These are phyloP conservation scores for Trissolcus brochymenae DNA, from an alignment of 2,888 invertebrate species.

Conservation along the genomic window DNA sequence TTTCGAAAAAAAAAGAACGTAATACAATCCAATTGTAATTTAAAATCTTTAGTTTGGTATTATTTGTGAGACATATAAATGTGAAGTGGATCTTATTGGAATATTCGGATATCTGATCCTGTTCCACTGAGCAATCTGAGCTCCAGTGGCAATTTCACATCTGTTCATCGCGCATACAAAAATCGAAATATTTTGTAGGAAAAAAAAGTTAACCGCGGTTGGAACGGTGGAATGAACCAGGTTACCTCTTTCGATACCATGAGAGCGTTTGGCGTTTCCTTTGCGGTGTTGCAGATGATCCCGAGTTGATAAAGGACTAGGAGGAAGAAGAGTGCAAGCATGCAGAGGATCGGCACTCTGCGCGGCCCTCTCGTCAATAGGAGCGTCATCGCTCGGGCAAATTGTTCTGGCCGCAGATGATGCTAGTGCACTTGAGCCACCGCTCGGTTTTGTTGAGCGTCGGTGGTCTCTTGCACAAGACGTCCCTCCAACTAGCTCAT, in stretches of 20 bases:
- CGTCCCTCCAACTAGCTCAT: constrained; percentile 66
- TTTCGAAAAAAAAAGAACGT: too few relatives aligned
- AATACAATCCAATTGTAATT: too few relatives aligned
- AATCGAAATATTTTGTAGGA: not conserved
- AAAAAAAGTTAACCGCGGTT: not conserved
- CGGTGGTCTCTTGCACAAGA: constrained; percentile 56
- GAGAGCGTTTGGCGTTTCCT: constrained; percentile 68
- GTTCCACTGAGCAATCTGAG: too few relatives aligned
- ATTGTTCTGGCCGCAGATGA: constrained; percentile 30
- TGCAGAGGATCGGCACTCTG: constrained; percentile 74
- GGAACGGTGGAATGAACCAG: constrained; percentile 11
- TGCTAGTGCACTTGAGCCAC: constrained; percentile 50
- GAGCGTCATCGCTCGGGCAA: constrained; percentile 70
- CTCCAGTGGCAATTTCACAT: too few relatives aligned
- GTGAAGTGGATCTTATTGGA: too few relatives aligned
- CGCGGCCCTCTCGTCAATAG: constrained; percentile 74
- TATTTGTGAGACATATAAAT: too few relatives aligned
- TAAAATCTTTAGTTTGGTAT: too few relatives aligned
- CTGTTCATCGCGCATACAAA: not conserved
- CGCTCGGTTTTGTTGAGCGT: constrained; percentile 59
- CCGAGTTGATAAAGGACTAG: constrained; percentile 76
- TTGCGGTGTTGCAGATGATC: constrained; percentile 73
- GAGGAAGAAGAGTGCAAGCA: constrained; percentile 73
- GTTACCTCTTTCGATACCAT: constrained; percentile 77
- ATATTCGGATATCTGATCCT: too few relatives aligned